Conservation (phyloP, 1,140 invertebrate genomes). For the Globodera rostochiensis region DNA sequence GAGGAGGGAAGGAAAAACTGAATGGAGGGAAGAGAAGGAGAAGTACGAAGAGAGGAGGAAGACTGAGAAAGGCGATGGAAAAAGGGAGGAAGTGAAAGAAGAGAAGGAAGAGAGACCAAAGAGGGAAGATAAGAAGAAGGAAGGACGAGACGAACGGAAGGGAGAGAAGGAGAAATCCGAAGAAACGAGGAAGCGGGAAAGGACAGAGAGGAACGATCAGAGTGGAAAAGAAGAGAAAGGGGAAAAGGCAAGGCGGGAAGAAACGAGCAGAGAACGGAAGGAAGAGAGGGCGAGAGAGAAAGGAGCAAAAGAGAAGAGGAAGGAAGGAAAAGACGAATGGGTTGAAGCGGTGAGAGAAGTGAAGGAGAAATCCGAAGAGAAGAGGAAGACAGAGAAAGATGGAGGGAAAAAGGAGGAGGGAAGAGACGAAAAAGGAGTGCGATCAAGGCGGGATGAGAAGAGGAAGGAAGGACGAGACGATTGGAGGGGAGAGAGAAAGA, state of each 20-base stretch:
- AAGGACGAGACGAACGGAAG: not conserved
- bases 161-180: not conserved
- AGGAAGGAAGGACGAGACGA: not conserved
- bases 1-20: not conserved
- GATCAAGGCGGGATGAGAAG: constrained; percentile 19
- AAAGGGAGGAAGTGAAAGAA: not conserved
- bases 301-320: not conserved
- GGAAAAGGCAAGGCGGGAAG: not conserved
- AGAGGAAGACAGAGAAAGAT: constrained; percentile 4
- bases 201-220: not conserved
- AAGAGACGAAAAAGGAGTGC: constrained; percentile 5
- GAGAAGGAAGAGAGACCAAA: not conserved
- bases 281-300: not conserved
- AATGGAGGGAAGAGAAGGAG: not conserved
- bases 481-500: constrained; percentile 20
- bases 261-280: not conserved
- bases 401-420: constrained; percentile 6
- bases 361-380: constrained; percentile 13
- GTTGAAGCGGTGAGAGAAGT: constrained; percentile 6
- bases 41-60: not conserved
- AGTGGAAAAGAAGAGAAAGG: constrained; percentile 2
- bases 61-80: not conserved
- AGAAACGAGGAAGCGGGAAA: not conserved
- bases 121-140: not conserved
- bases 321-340: constrained; percentile 3